Evolutionary conservation across 2,797 vertebrate species (phyloP).

Genomic region (Picus viridis): DNA sequence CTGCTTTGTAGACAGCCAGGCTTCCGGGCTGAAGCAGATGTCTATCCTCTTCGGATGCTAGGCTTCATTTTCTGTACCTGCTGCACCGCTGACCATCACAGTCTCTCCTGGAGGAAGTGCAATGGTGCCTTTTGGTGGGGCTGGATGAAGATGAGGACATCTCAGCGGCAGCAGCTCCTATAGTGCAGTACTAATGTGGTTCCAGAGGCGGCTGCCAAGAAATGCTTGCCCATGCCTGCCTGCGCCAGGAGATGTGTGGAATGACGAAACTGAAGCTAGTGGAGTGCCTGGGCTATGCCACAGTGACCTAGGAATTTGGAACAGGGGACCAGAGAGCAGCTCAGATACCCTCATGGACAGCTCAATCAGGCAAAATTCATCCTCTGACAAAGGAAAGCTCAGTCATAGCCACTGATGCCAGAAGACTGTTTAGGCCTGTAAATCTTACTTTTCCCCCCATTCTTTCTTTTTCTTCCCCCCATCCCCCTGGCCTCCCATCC

Average conservation of each 20-base stretch:
- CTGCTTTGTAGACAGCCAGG: constrained; percentile 22
- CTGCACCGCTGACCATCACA: not conserved
- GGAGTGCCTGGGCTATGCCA: not conserved
- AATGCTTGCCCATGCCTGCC: constrained; percentile 27
- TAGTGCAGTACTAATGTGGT: constrained; percentile 1
- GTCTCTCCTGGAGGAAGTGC: not conserved
- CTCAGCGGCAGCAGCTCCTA: not conserved
- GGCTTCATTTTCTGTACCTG: constrained; percentile 17
- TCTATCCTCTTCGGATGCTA: not conserved
- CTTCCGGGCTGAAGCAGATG: constrained; percentile 22
- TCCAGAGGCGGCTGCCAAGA: constrained; percentile 41
- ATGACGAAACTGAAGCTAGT: constrained; percentile 6
- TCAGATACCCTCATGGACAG: not conserved
- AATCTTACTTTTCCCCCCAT: not conserved
- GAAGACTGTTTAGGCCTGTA: not conserved
- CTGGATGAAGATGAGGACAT: not conserved
- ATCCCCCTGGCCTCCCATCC: not conserved
- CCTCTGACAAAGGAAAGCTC: not conserved
- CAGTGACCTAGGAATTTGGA: not conserved
- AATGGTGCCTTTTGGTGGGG: accelerated
- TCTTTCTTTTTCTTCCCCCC: not conserved
- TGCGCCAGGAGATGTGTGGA: constrained; percentile 7
- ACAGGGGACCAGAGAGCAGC: not conserved
- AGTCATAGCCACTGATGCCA: not conserved
- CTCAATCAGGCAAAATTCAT: not conserved